These are phyloP conservation scores for Pantherophis alleghaniensis DNA, from an alignment of 2,797 vertebrate genomes.

Conservation along the genomic window DNA sequence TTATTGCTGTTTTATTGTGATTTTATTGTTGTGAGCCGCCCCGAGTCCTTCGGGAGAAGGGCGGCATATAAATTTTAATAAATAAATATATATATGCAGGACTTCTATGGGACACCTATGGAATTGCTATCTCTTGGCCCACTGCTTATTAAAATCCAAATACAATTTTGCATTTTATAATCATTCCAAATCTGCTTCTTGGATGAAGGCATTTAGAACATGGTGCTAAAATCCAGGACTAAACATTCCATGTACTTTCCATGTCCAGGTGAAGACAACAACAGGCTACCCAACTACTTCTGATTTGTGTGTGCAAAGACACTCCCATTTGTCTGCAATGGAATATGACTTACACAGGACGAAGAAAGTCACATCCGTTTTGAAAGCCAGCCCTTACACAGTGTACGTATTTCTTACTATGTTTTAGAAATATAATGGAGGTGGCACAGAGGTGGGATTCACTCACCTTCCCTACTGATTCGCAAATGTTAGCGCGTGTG, in stretches of 20 bases:
- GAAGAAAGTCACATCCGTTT: not conserved
- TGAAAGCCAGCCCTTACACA: conserved; percentile 15
- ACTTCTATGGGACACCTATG: not conserved
- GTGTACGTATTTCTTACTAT: not conserved
- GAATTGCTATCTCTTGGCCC: not conserved
- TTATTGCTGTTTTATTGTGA: too few relatives aligned
- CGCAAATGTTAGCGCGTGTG: too few relatives aligned
- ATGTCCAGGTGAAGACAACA: not conserved
- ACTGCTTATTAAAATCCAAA: not conserved
- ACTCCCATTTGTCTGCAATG: not conserved
- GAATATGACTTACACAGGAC: conserved; percentile 30
- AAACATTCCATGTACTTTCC: not conserved
- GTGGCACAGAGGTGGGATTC: too few relatives aligned
- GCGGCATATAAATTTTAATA: too few relatives aligned
- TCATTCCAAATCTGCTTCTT: not conserved
- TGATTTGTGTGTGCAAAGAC: not conserved
- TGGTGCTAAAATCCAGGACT: not conserved
- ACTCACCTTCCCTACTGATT: too few relatives aligned
- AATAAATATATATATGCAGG: too few relatives aligned
- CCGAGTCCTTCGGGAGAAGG: too few relatives aligned
- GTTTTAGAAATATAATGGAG: not conserved
- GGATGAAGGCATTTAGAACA: not conserved
- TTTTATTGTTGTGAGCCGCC: too few relatives aligned
- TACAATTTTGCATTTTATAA: not conserved
- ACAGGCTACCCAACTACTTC: not conserved